These are phyloP conservation scores for Xanthia icteritia DNA, from an alignment of 2,888 invertebrate species.

Conservation along the genomic window DNA sequence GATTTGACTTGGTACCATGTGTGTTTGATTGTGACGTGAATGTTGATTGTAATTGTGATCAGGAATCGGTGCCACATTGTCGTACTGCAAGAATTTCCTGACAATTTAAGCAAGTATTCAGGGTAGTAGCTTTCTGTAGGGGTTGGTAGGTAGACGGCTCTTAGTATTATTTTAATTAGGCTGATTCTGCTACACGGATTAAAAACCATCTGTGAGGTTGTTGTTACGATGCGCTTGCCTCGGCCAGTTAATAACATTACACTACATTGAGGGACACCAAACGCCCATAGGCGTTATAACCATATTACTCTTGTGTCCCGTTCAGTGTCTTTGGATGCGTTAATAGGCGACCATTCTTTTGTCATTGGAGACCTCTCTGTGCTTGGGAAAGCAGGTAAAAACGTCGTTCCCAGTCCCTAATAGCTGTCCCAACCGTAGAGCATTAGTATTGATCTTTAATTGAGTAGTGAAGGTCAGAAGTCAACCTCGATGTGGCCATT, in stretches of 20 bases:
- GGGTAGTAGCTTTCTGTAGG: neutral
- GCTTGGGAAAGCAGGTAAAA: neutral
- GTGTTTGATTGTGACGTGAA: neutral
- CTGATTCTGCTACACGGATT: neutral
- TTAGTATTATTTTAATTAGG: neutral
- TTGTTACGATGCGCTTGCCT: neutral
- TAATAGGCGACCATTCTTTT: neutral
- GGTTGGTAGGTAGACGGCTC: neutral
- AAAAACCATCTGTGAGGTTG: neutral
- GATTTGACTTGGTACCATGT: neutral
- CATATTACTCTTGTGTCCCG: no score
- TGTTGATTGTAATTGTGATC: no score
- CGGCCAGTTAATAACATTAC: neutral
- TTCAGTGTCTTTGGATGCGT: no score
- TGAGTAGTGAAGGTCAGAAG: neutral
- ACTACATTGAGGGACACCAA: no score
- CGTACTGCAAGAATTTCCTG: neutral
- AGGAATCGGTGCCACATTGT: neutral
- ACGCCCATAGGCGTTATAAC: no score
- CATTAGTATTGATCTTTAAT: conserved; percentile 1
- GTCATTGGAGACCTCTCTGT: no score
- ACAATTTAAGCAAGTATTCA: neutral
- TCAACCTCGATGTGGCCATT: neutral
- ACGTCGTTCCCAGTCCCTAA: neutral
- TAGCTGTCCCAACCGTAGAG: no score